A percentile compares a stretch with the other conserved stretches of the same genome.
Conservation (phyloP, 2,113 vertebrate species). For the Columba livia region DNA sequence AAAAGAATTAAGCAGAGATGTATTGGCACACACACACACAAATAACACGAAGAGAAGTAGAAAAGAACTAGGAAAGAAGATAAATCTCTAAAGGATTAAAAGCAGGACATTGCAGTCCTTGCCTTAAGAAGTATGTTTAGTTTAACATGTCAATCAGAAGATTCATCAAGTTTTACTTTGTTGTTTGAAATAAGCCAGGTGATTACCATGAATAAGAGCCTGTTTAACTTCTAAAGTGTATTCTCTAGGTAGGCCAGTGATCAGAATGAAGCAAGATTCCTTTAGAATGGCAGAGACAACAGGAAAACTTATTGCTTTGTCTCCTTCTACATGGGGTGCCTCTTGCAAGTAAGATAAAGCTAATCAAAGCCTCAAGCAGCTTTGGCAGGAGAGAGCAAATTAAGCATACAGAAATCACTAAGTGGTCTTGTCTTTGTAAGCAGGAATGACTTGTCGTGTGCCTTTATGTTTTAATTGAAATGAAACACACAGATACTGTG, state of each 20-base stretch:
- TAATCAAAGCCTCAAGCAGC: conserved; percentile 47
- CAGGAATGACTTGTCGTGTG: neutral
- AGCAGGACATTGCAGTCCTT: neutral
- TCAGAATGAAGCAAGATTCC: neutral
- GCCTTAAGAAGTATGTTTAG: neutral
- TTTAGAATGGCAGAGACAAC: neutral
- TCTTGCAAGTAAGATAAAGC: conserved; percentile 52
- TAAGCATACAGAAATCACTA: conserved; percentile 41
- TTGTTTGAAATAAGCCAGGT: neutral
- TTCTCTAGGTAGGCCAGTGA: neutral
- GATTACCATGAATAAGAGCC: neutral
- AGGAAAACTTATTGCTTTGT: conserved; percentile 30
- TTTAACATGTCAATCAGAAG: neutral
- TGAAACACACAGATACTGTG: neutral
- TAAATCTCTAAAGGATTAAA: neutral
- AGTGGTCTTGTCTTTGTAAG: conserved; percentile 49
- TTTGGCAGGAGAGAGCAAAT: neutral
- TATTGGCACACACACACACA: neutral
- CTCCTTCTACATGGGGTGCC: conserved; percentile 8
- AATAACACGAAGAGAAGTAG: neutral
- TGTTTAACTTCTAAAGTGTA: conserved; percentile 1
- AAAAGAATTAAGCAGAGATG: neutral
- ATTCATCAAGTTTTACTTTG: neutral
- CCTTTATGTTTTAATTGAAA: conserved; percentile 48
- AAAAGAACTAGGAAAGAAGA: neutral